These are phyloP conservation scores for Tribolium madens DNA, from an alignment of 1,140 invertebrate species.

Conservation along the genomic window DNA sequence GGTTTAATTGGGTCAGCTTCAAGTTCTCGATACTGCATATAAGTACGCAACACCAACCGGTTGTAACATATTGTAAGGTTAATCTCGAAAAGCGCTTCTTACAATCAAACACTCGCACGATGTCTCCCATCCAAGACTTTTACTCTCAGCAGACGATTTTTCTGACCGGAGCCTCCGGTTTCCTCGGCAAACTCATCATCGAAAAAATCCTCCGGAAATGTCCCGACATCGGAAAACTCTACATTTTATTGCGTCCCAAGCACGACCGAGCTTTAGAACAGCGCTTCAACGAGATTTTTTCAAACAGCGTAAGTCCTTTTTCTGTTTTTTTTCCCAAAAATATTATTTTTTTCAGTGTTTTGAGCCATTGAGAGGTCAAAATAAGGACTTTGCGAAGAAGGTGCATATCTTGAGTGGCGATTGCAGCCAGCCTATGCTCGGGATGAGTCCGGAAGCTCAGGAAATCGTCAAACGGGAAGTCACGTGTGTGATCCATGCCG, in stretches of 20 bases:
- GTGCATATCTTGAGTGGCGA: neutral
- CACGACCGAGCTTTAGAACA: conserved; percentile 70
- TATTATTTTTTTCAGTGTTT: neutral
- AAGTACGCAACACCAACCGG: neutral
- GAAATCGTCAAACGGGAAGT: neutral
- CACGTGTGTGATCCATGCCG: neutral
- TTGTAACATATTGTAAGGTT: neutral
- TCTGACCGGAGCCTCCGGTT: conserved; percentile 85
- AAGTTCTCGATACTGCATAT: neutral
- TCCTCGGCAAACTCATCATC: conserved; percentile 81
- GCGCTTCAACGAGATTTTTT: conserved; percentile 66
- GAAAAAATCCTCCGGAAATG: conserved; percentile 82
- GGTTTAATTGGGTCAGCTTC: neutral
- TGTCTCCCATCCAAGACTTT: conserved; percentile 17
- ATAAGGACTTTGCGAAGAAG: neutral
- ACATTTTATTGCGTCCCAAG: conserved; percentile 77
- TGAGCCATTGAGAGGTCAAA: neutral
- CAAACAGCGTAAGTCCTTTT: neutral
- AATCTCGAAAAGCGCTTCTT: neutral
- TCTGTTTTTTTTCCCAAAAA: neutral
- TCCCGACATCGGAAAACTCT: conserved; percentile 72
- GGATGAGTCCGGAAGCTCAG: neutral
- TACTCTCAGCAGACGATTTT: conserved; percentile 71
- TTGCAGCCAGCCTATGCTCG: neutral
- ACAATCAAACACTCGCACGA: neutral